phyloP scores from a whole-genome alignment of 2,113 vertebrate species.

The Tachycineta bicolor region DNA sequence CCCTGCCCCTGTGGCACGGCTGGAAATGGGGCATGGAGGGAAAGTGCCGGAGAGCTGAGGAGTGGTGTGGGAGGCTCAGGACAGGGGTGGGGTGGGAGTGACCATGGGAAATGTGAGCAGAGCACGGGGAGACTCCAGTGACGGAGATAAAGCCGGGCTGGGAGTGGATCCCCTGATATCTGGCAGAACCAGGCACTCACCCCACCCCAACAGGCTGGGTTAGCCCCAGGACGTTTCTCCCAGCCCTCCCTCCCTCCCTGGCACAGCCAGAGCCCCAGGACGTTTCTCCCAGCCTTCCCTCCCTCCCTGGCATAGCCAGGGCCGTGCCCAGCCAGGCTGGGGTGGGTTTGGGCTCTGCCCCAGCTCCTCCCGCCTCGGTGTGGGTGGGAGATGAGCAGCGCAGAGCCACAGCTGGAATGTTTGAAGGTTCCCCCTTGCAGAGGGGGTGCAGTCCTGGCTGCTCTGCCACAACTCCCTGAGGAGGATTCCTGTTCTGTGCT shows the following conservation, averaged over 20 bases:
- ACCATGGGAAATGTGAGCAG: accelerated
- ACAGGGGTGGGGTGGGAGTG: background rate
- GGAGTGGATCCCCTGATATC: background rate
- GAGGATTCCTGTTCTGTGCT: background rate
- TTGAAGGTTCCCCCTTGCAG: no score
- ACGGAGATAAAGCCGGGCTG: accelerated
- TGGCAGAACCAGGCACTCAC: background rate
- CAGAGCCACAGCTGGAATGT: accelerated
- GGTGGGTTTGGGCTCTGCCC: background rate
- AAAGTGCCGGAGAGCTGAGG: background rate
- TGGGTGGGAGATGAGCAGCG: background rate
- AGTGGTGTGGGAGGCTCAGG: background rate
- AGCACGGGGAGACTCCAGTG: no score
- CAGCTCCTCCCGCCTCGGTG: background rate
- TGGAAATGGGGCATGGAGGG: accelerated
- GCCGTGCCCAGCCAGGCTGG: background rate
- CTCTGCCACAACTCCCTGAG: background rate
- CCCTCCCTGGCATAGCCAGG: background rate
- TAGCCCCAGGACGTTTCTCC: background rate
- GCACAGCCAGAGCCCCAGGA: background rate
- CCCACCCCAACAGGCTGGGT: background rate
- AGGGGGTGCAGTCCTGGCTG: background rate
- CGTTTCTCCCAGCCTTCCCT: background rate
- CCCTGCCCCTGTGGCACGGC: background rate
- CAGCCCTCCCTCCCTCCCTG: background rate